Base-by-base conservation (phyloP, 2,113 vertebrate species). In the Clarias magur region DNA sequence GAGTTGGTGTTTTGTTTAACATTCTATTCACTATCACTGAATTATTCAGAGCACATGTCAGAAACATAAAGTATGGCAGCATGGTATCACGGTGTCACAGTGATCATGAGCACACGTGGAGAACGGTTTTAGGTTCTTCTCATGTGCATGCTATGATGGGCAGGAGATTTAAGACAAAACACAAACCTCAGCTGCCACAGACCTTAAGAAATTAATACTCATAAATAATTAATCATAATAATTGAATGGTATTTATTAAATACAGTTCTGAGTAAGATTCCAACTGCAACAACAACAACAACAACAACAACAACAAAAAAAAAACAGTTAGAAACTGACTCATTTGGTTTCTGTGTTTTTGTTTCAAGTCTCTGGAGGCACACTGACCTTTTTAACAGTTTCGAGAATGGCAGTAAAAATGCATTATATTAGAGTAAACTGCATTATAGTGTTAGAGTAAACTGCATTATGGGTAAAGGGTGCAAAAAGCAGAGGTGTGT, bases 341-440 rank as follows among this genome's bases (percentile, higher is more conserved):
- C 3, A 10, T 10, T 62, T 34, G 11, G 16, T 63, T 34, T 60
- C 57, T 60, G 27, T 27, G 13, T 30, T 27, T 57, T 62, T 63
- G 30, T 81, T 12, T 82, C 15, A 13, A 4, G 30, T 62, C 30
- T 42, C 21, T 15, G 23, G 34, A 42, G 34, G 38, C 60, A 16
- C 12, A 17, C 38, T 82, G 80, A 82, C 80, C 60, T 82, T 82
- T 82, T 67, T 82, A 82, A 42, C 80, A 67, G 80, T 65, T 53
- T 67, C 17, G 38, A 48, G 23, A 82, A 53, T 3, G 23, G 23
- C 21, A 27, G 38, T 4, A n/a, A 53, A 82, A 65, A 2, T 67
- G 23, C 48, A 67, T 82, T 82, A 82, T 82, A n/a, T 82, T 65
- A 53, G 9, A 82, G 80, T 8, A 59, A 81, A 81, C 57, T 23